Evolutionary conservation across 2,113 vertebrate species (phyloP).

Genomic region (Nycticebus coucang): DNA sequence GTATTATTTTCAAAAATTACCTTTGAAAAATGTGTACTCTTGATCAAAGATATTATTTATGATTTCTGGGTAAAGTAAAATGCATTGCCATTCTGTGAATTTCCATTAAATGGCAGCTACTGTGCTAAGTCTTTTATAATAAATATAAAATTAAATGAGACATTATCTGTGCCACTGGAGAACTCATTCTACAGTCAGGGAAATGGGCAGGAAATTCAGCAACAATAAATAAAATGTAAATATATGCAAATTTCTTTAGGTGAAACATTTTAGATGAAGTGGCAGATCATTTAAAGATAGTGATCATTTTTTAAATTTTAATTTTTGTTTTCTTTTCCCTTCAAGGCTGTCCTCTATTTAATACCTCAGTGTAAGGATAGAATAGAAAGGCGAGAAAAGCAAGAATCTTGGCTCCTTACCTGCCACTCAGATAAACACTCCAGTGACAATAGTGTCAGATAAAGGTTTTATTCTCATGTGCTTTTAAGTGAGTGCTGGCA

Average conservation of each 20-base stretch:
- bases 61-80: background rate
- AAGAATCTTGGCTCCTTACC: background rate
- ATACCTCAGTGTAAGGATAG: background rate
- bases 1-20: background rate
- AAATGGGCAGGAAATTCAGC: background rate
- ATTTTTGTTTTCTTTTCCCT: background rate
- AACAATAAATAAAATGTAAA: conserved; percentile 40
- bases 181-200: background rate
- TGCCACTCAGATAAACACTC: background rate
- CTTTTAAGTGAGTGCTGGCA: background rate
- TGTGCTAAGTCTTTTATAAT: conserved; percentile 29
- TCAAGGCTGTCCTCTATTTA: background rate
- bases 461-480: background rate
- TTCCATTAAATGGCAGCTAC: background rate
- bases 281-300: background rate
- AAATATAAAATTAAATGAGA: conserved; percentile 18
- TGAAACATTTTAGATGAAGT: background rate
- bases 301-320: background rate
- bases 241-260: background rate
- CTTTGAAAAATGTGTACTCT: conserved; percentile 18
- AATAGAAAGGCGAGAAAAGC: background rate
- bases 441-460: background rate
- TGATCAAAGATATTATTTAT: background rate
- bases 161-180: background rate
- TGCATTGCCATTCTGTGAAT: background rate